These are phyloP conservation scores for Sinotaia quadrata DNA, from an alignment of 2,888 invertebrate genomes.

Conservation along the genomic window DNA sequence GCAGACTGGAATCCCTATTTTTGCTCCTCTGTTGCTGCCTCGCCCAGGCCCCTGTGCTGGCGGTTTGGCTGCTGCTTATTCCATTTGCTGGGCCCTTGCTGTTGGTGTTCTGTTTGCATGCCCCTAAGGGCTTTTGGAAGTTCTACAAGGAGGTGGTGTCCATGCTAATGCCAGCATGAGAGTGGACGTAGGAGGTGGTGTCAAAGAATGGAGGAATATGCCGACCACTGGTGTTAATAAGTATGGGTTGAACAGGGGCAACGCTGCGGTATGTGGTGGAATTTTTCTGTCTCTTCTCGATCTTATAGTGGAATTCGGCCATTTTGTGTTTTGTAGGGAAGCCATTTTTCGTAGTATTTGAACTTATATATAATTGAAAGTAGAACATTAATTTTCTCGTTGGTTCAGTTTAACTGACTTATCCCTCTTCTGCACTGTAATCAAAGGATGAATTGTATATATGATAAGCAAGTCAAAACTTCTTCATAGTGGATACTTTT, in stretches of 20 bases:
- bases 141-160: neutral
- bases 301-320: too few species aligned
- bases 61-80: neutral
- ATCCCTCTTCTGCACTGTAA: too few species aligned
- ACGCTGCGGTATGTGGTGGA: conserved; percentile 11
- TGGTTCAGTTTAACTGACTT: too few species aligned
- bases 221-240: conserved; percentile 46
- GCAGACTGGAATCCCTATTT: too few species aligned
- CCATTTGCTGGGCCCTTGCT: neutral
- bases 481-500: too few species aligned
- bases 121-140: too few species aligned
- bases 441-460: too few species aligned
- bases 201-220: conserved; percentile 53
- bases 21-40: neutral
- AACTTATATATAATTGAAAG: too few species aligned
- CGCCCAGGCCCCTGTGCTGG: neutral
- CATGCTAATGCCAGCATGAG: conserved; percentile 45
- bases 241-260: conserved; percentile 19
- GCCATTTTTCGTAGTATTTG: too few species aligned
- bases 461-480: too few species aligned
- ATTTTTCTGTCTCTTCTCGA: neutral
- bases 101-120: neutral
- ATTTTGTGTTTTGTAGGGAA: too few species aligned
- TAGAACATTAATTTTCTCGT: too few species aligned
- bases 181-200: conserved; percentile 48